Evolutionary conservation across 2,113 vertebrate species (phyloP).

Genomic region (Baryphthengus martii): DNA sequence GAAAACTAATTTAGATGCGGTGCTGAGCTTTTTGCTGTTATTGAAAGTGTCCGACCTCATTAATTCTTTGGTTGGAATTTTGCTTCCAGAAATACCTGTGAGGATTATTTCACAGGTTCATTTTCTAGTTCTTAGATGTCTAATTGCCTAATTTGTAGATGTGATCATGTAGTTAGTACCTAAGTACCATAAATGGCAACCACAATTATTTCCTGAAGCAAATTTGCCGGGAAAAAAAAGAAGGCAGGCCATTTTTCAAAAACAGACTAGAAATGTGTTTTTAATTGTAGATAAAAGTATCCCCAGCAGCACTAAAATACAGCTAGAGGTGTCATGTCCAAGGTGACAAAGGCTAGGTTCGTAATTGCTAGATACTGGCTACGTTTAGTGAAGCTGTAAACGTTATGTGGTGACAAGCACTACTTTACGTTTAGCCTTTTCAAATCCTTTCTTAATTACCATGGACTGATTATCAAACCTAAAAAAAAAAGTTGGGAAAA

Average conservation of each 20-base stretch:
- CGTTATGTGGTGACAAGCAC: not conserved
- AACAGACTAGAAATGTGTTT: not conserved
- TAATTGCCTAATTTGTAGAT: conserved; percentile 36
- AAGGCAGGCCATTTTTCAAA: not conserved
- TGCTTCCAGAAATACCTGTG: conserved; percentile 19
- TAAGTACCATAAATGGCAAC: not conserved
- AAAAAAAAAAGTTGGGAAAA: not conserved
- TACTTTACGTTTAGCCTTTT: not conserved
- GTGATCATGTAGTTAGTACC: not conserved
- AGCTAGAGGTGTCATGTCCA: not conserved
- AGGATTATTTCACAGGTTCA: conserved; percentile 8
- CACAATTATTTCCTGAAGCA: conserved; percentile 16
- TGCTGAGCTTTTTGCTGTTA: not conserved
- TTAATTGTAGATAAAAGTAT: conserved; percentile 32
- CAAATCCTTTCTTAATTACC: not conserved
- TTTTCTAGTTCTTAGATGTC: conserved; percentile 9
- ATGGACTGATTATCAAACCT: not conserved
- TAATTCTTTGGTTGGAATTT: not conserved
- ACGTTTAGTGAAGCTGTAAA: not conserved
- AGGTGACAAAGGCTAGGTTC: not conserved
- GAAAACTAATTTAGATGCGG: not conserved
- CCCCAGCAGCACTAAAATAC: not conserved
- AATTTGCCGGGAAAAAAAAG: not conserved
- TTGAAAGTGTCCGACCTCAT: not conserved
- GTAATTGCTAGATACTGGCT: not conserved